Evolutionary conservation across 92 coral and sea anemone species (phyloP).

Genomic region (Phenganax stokvisi): DNA sequence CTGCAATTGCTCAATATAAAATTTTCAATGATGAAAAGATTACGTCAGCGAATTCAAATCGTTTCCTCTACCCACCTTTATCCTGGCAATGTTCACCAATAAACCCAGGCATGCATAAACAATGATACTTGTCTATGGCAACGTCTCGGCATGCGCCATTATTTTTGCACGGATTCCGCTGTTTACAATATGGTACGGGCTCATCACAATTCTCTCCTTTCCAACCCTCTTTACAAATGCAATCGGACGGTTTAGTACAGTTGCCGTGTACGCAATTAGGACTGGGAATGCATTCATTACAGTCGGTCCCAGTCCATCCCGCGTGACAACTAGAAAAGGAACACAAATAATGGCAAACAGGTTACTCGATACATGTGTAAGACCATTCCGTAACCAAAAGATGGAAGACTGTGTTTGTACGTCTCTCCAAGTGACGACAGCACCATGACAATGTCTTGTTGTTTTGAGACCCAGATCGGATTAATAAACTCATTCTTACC

Average conservation of each 20-base stretch:
- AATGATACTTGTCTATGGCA: neutral
- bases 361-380: neutral
- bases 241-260: neutral
- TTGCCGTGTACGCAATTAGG: neutral
- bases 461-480: too few relatives aligned
- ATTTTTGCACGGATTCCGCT: slow-evolving; percentile 19
- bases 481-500: neutral
- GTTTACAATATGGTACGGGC: neutral
- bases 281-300: neutral
- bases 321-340: neutral
- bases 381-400: neutral
- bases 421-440: too few relatives aligned
- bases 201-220: neutral
- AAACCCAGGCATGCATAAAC: slow-evolving; percentile 6
- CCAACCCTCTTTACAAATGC: slow-evolving; percentile 3
- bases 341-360: neutral
- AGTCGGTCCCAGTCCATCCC: neutral
- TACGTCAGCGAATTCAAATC: neutral
- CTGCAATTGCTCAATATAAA: neutral
- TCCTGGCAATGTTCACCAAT: slow-evolving; percentile 10
- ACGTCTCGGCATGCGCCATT: slow-evolving; percentile 1
- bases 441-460: too few relatives aligned
- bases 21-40: neutral
- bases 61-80: neutral
- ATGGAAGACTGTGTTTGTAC: too few relatives aligned